Evolutionary conservation across 2,888 invertebrate species (phyloP).

Genomic region (Parasteatoda lunata): DNA sequence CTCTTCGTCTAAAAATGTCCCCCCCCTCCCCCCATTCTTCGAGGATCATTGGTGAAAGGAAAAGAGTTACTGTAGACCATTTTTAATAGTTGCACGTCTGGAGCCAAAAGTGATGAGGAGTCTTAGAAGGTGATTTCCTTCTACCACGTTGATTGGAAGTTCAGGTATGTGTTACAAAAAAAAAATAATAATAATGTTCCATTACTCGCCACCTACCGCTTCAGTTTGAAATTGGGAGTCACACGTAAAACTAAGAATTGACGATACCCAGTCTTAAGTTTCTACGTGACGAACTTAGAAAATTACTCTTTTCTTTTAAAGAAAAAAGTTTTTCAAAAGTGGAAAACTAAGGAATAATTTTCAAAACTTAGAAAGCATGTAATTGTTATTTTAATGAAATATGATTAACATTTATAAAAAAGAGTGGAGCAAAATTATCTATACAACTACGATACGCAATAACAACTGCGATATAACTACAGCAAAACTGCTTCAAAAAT

Average conservation of each 20-base stretch:
- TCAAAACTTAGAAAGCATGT: neutral
- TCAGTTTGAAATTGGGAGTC: constrained; percentile 9
- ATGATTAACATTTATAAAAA: neutral
- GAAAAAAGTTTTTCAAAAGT: neutral
- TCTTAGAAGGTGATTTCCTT: constrained; percentile 26
- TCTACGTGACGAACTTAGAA: constrained; percentile 31
- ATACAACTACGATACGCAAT: neutral
- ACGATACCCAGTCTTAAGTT: constrained; percentile 10
- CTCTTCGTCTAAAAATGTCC: constrained; percentile 27
- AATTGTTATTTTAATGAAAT: neutral
- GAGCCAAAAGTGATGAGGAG: constrained; percentile 19
- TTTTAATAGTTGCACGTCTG: constrained; percentile 49
- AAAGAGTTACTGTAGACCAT: constrained; percentile 23
- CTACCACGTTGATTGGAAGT: constrained; percentile 1
- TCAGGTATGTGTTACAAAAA: constrained; percentile 12
- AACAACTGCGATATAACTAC: no score
- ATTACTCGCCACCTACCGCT: no score
- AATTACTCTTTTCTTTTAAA: constrained; percentile 5
- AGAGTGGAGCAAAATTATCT: neutral
- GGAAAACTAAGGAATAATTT: neutral
- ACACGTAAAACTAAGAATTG: constrained; percentile 8
- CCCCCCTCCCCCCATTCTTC: neutral
- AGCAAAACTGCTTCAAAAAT: no score
- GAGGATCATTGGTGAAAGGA: neutral
- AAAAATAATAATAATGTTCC: no score